A percentile compares a stretch with the other conserved stretches of the same genome.
These are phyloP conservation scores for Sarcoramphus papa DNA, from an alignment of 2,797 vertebrate genomes.

Conservation along the genomic window DNA sequence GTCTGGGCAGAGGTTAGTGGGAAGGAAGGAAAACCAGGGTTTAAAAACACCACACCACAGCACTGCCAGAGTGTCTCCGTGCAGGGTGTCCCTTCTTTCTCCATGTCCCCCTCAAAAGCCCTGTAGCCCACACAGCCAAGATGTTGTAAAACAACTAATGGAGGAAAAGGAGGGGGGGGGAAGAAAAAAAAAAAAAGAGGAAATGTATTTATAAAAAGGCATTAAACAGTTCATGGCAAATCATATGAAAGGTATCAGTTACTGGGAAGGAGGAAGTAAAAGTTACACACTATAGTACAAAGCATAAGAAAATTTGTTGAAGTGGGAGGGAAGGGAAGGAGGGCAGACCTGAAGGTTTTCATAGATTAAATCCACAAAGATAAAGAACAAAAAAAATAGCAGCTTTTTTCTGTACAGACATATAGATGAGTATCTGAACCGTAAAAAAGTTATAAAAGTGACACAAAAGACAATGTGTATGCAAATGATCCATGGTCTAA, in stretches of 20 bases:
- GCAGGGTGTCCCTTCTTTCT: not conserved
- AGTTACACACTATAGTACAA: constrained; percentile 80
- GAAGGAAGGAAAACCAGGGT: not conserved
- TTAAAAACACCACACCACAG: not conserved
- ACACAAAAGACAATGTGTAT: constrained; percentile 91
- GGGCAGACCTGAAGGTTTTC: constrained; percentile 94
- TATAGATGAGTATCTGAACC: constrained; percentile 95
- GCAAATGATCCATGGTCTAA: constrained; percentile 88
- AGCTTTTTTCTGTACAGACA: constrained; percentile 98
- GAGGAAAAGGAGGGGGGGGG: not conserved
- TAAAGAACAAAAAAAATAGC: constrained; percentile 96
- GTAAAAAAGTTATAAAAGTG: constrained; percentile 99
- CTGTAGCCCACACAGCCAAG: constrained; percentile 65
- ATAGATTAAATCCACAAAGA: constrained; percentile 95
- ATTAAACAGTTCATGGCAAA: constrained; percentile 86
- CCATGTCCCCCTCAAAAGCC: constrained; percentile 34
- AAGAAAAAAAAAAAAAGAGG: constrained; percentile 55
- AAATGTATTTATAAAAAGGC: constrained; percentile 83
- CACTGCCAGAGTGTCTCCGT: not conserved
- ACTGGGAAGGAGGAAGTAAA: constrained; percentile 70
- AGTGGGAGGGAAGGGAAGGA: constrained; percentile 79
- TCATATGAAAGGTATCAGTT: constrained; percentile 75
- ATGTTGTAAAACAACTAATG: constrained; percentile 56
- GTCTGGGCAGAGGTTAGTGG: constrained; percentile 25
- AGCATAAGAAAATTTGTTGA: constrained; percentile 80